Base-by-base conservation (phyloP, 2,888 invertebrate genomes). In the Capitulum mitella region DNA sequence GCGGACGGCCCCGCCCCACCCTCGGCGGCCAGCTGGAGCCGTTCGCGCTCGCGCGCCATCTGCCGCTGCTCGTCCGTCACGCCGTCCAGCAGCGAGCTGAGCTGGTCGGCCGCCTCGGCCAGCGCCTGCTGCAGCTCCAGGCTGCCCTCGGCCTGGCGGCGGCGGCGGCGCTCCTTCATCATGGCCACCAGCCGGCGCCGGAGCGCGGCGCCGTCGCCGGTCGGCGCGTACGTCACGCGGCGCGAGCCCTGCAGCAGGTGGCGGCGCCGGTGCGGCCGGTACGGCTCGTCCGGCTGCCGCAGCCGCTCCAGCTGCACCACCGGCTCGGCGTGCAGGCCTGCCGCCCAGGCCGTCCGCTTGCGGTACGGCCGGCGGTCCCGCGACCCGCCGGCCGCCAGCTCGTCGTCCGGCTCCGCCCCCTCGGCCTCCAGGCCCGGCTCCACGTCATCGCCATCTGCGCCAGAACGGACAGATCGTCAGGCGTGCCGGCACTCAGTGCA, bases 291-390 rank as follows among this genome's bases (percentile, higher is more conserved):
- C 26, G 26, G 22, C 26, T 70, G 19, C 40, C 58, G 58, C 58
- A 70, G 70, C 22, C 70, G 70, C 70, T 70, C 70, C 70, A 70
- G 70, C 70, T 16, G 10, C 10, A 70, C 70, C 26, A 70, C 37
- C 37, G 70, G 70, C 40, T 70, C 29, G 43, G 43, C 43, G 43
- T 43, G 43, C 43, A 43, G 43, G 6, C 12, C 43, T 12, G 43
- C 43, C 43, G 5, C 43, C 43, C 43, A 43, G 43, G 43, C 43
- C 6, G 43, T 43, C 6, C 43, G 43, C 43, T 43, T 43, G 43
- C 43, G 43, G 43, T 8, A 43, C 6, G 43, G 43, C 43, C 43
- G 43, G 43, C 43, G 43, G 43, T 5, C 6, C 43, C 43, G 5
- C 12, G 43, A 12, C 43, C 43, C 6, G 43, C 43, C 43, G 6